Conservation (phyloP, 2,888 invertebrate species). For the Dryomyza anilis region DNA sequence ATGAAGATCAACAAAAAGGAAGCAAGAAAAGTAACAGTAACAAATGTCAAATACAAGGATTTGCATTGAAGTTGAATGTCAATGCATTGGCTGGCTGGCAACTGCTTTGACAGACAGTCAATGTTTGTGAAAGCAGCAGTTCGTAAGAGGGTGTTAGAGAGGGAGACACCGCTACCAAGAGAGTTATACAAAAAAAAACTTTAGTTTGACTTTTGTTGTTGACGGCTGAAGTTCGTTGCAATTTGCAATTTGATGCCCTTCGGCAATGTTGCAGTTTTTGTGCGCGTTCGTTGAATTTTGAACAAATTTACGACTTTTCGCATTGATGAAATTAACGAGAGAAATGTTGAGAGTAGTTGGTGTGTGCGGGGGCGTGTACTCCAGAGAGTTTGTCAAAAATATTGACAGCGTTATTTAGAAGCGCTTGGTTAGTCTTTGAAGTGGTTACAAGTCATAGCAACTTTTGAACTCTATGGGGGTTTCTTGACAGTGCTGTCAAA, state of each 20-base stretch:
- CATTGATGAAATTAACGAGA: no score
- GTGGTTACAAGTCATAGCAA: no score
- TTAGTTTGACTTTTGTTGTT: no score
- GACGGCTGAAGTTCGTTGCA: neutral
- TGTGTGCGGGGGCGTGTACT: no score
- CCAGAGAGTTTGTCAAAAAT: no score
- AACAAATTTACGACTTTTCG: no score
- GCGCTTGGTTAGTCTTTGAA: no score
- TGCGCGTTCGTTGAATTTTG: neutral
- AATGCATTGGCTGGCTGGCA: neutral
- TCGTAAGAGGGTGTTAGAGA: neutral
- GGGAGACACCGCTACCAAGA: neutral
- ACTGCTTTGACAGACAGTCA: neutral
- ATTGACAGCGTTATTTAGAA: no score
- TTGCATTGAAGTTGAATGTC: conserved; percentile 11
- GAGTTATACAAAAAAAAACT: no score
- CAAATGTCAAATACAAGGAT: conserved; percentile 9
- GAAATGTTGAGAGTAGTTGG: no score
- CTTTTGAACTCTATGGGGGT: no score
- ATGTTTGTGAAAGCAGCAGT: neutral
- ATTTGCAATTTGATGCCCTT: neutral
- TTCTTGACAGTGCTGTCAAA: no score
- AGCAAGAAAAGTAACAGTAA: neutral
- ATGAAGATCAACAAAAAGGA: neutral
- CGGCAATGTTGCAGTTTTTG: neutral